Evolutionary conservation across 1,140 invertebrate genomes (phyloP).

Genomic region (Drosophila lini): DNA sequence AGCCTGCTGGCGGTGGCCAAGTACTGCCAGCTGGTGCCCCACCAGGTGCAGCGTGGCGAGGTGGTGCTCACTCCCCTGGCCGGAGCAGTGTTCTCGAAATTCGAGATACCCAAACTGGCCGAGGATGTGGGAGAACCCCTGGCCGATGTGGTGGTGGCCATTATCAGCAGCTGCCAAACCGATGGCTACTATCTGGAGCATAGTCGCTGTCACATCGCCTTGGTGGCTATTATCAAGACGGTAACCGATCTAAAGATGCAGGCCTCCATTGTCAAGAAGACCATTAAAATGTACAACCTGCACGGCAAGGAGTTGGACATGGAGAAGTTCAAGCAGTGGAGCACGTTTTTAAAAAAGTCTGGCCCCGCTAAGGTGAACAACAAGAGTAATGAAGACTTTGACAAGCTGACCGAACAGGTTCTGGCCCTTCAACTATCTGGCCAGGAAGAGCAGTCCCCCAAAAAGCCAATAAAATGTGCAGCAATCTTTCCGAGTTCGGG

Average conservation of each 20-base stretch:
- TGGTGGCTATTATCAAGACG: constrained; percentile 45
- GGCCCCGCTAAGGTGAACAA: background rate
- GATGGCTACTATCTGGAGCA: constrained; percentile 54
- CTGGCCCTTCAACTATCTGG: constrained; percentile 11
- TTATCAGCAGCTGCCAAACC: constrained; percentile 68
- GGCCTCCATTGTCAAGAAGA: constrained; percentile 48
- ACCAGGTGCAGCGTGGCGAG: constrained; percentile 42
- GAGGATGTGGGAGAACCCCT: constrained; percentile 39
- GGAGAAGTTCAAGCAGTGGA: constrained; percentile 32
- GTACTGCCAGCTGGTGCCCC: constrained; percentile 60
- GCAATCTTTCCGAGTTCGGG: constrained; percentile 9
- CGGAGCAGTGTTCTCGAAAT: constrained; percentile 47
- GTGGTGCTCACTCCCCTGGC: constrained; percentile 65
- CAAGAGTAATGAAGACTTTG: constrained; percentile 13
- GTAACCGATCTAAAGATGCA: constrained; percentile 42
- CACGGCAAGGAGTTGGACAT: constrained; percentile 55
- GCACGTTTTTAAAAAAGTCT: constrained; percentile 14
- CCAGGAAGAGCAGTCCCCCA: background rate
- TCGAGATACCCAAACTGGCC: constrained; percentile 49
- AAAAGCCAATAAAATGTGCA: constrained; percentile 18
- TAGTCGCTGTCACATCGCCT: constrained; percentile 62
- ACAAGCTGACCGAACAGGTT: constrained; percentile 31
- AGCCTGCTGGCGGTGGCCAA: constrained; percentile 63
- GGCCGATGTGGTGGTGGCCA: constrained; percentile 40
- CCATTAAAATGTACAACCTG: constrained; percentile 59